Base-by-base conservation (phyloP, 2,113 vertebrate species). In the Gobio gobio region DNA sequence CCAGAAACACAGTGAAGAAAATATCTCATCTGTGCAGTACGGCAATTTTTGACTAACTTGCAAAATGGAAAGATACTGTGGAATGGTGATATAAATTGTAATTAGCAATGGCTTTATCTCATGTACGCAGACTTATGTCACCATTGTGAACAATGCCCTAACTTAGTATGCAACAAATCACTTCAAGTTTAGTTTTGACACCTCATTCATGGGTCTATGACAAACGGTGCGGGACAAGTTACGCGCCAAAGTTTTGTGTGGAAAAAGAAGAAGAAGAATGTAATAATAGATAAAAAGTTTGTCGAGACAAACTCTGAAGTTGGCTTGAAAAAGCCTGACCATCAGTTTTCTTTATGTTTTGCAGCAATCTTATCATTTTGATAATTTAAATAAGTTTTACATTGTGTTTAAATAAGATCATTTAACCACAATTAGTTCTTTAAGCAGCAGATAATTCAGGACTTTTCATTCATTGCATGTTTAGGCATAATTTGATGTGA, bases 81-180 rank as follows among this genome's bases (percentile, higher is more conserved):
- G 10, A 73, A 73, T 73, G 70, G 68, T n/a, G 70, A 73, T 24
- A 45, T 24, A 73, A 73, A 73, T 14, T 73, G 70, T 47, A 73
- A 73, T 73, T 73, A 26, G 47, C 43, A 26, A 16, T 8, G 40
- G 40, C 70, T 26, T 73, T 73, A 47, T 73, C 70, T 14, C 2
- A 73, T 45, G 10, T 24, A 14, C 10, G 5, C 70, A 73, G 43
- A 12, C 43, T 73, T 40, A 24, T 47, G 40, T 43, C 43, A 47
- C 40, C 43, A 47, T 8, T 47, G 22, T 45, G 18, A 22, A 56
- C 18, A 56, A 22, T 56, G 5, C 12, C 12, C 40, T 24, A 16
- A 14, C 70, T 47, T 73, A 24, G 22, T 47, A 13, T 47, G 22
- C 70, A 8, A 43, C 13, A 33, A 66, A 66, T 66, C 13, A 66